Percentiles rank a stretch among this genome's conserved stretches.
phyloP scores from a whole-genome alignment of 1,140 invertebrate species.

The Drosophila triauraria region DNA sequence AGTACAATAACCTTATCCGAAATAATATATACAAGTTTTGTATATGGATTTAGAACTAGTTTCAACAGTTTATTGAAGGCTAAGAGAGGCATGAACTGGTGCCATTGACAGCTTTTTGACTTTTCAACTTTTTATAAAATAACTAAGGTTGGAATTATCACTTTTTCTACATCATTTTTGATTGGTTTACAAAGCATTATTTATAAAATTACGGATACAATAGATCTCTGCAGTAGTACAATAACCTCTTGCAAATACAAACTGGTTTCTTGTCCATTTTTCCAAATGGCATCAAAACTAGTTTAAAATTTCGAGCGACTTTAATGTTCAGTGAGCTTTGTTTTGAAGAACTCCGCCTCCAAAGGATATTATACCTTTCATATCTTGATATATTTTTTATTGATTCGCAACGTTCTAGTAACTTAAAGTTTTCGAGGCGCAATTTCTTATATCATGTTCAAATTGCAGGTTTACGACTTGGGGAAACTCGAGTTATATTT shows the following conservation, averaged over 20 bases:
- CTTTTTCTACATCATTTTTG: too few relatives aligned
- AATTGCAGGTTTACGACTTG: slow-evolving; percentile 11
- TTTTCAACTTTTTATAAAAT: neutral
- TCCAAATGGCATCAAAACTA: neutral
- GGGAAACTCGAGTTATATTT: slow-evolving; percentile 20
- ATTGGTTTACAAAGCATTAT: too few relatives aligned
- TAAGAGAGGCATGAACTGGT: neutral
- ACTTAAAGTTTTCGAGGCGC: neutral
- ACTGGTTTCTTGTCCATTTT: neutral
- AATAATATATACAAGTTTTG: neutral
- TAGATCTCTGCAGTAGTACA: neutral
- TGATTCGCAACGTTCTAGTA: neutral
- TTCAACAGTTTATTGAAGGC: slow-evolving; percentile 2
- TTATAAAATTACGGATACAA: neutral
- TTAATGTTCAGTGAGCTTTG: neutral
- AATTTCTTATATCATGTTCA: neutral
- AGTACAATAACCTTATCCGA: neutral
- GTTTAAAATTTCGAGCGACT: neutral
- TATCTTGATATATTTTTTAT: neutral
- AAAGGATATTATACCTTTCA: neutral
- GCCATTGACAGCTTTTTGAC: slow-evolving; percentile 1
- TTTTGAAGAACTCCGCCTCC: neutral
- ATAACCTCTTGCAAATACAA: slow-evolving; percentile 3
- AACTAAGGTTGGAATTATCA: neutral
- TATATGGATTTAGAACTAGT: neutral